Conservation (phyloP, 2,797 vertebrate species). For the Pipistrellus nathusii region DNA sequence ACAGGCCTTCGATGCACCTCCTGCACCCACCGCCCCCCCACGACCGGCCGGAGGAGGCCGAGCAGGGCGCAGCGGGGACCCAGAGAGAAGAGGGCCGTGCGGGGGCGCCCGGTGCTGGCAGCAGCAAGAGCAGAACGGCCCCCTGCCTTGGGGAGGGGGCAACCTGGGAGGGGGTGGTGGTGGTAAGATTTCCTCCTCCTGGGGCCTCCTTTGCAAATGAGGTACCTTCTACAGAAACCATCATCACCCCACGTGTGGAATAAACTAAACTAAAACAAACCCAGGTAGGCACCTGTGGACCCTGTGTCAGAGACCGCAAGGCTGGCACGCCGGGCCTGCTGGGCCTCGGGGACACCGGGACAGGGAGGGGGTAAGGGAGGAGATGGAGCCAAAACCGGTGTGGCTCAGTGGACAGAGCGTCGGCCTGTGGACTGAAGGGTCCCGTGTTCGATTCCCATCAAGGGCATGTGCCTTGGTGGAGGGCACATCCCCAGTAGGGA, state of each 20-base stretch:
- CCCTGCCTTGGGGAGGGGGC: no score
- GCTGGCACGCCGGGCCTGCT: not conserved
- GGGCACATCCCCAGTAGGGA: no score
- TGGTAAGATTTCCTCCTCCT: not conserved
- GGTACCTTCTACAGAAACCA: slow-evolving; percentile 24
- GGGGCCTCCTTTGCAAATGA: not conserved
- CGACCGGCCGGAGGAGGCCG: not conserved
- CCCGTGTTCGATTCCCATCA: no score
- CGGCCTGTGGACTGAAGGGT: no score
- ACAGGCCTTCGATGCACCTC: not conserved
- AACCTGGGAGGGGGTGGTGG: not conserved
- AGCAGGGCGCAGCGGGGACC: not conserved
- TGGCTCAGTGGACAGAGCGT: no score
- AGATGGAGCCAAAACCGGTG: no score
- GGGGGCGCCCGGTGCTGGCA: not conserved
- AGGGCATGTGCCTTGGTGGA: no score
- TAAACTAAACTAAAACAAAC: slow-evolving; percentile 64
- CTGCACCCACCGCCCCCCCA: not conserved
- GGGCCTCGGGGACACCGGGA: not conserved
- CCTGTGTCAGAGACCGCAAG: not conserved
- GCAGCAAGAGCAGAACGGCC: not conserved
- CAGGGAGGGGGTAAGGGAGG: not conserved
- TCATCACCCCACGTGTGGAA: not conserved
- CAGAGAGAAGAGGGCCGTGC: not conserved
- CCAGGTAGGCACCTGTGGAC: not conserved